A percentile compares a stretch with the other conserved stretches of the same genome.
Conservation (phyloP, 2,113 vertebrate genomes). For the Marmota monax region DNA sequence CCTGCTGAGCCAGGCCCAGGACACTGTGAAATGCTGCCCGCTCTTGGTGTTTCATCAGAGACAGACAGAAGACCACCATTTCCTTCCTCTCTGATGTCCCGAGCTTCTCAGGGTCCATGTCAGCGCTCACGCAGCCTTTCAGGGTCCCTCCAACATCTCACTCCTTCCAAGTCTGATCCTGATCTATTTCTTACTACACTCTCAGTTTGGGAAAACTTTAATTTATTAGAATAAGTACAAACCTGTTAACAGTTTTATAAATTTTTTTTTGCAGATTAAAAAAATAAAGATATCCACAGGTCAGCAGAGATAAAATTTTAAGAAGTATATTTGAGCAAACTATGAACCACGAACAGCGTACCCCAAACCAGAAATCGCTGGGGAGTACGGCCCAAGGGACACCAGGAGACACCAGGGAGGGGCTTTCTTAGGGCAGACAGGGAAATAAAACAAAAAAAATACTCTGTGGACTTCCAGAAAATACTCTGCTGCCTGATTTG, state of each 20-base stretch:
- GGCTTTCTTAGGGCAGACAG: background rate
- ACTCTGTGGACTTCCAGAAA: accelerated
- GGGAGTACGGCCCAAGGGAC: no score
- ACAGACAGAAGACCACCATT: background rate
- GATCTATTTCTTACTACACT: background rate
- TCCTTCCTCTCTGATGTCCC: no score
- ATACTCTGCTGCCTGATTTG: no score
- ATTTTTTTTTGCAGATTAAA: background rate
- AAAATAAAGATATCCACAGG: background rate
- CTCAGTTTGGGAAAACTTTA: background rate
- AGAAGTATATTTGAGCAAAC: background rate
- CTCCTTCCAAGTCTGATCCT: background rate
- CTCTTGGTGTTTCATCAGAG: no score
- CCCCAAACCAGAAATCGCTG: background rate
- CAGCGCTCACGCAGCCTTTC: background rate
- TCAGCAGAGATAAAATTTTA: background rate
- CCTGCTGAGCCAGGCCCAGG: background rate
- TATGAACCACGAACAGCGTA: background rate
- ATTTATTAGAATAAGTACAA: background rate
- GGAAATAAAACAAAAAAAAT: background rate
- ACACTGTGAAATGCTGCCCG: no score
- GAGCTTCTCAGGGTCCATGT: background rate
- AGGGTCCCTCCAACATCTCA: background rate
- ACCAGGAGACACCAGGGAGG: no score
- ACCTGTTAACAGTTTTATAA: background rate